phyloP scores from a whole-genome alignment of 2,797 vertebrate genomes.

The Galago senegalensis region DNA sequence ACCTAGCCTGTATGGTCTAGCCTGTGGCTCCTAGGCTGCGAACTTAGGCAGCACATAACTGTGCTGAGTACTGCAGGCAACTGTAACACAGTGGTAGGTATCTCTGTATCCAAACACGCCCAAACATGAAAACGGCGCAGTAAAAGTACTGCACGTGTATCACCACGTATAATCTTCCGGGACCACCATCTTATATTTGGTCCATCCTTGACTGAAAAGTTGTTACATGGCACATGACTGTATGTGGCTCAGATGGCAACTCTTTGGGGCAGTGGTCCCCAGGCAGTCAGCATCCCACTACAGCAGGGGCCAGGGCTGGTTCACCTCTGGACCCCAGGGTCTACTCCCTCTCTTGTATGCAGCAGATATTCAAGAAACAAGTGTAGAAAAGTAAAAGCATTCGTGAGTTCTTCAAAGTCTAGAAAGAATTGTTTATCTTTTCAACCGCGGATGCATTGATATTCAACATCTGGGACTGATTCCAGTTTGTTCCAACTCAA shows the following conservation, averaged over 20 bases:
- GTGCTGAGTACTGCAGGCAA: background rate
- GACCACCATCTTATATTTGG: background rate
- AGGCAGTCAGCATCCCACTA: background rate
- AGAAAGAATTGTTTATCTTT: background rate
- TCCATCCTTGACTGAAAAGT: too few relatives aligned
- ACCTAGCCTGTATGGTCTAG: background rate
- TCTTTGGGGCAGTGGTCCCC: background rate
- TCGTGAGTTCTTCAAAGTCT: background rate
- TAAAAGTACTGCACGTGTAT: background rate
- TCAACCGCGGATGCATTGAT: background rate
- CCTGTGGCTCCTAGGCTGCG: background rate
- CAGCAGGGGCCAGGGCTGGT: background rate
- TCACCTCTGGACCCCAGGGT: background rate
- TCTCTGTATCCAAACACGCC: background rate
- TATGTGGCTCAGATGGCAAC: background rate
- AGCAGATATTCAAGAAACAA: slow-evolving; percentile 29
- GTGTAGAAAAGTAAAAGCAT: background rate
- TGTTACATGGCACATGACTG: background rate
- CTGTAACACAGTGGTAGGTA: background rate
- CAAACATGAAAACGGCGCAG: background rate
- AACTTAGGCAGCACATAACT: background rate
- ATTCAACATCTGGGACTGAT: slow-evolving; percentile 10
- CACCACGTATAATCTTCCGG: background rate
- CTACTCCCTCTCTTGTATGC: background rate
- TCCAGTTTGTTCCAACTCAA: background rate